Evolutionary conservation across 2,888 invertebrate species (phyloP).

Genomic region (Apodemia duryi): DNA sequence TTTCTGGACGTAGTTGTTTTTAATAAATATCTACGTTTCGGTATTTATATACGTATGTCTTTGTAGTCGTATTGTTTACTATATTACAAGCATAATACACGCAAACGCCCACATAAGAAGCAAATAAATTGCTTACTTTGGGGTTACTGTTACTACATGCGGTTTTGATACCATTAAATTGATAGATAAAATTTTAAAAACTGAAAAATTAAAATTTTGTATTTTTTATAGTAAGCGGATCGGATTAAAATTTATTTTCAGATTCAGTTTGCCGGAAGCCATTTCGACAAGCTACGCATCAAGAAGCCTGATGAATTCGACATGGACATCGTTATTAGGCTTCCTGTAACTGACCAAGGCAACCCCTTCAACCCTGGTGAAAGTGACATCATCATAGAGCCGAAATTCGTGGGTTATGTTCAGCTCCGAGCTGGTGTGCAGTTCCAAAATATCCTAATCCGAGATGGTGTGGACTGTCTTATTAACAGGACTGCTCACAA

Average conservation of each 20-base stretch:
- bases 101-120: too few relatives aligned
- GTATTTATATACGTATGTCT: too few relatives aligned
- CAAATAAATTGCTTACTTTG: too few relatives aligned
- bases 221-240: too few relatives aligned
- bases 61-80: too few relatives aligned
- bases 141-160: too few relatives aligned
- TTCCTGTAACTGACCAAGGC: slow-evolving; percentile 67
- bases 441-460: slow-evolving; percentile 43
- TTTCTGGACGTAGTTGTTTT: too few relatives aligned
- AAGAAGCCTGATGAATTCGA: slow-evolving; percentile 81
- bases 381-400: slow-evolving; percentile 57
- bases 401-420: slow-evolving; percentile 68
- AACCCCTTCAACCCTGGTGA: slow-evolving; percentile 39
- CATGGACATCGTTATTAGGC: slow-evolving; percentile 75
- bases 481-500: slow-evolving; percentile 52
- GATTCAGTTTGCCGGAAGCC: slow-evolving; percentile 77
- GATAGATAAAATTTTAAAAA: too few relatives aligned
- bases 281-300: slow-evolving; percentile 79
- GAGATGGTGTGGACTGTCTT: slow-evolving; percentile 45
- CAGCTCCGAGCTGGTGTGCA: slow-evolving; percentile 58
- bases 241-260: slow-evolving; percentile 16
- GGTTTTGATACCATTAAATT: too few relatives aligned
- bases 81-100: too few relatives aligned
- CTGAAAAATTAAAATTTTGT: too few relatives aligned
- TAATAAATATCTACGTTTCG: too few relatives aligned